Evolutionary conservation across 2,888 invertebrate genomes (phyloP), one percentile per base, ranked within the genome.

Genomic region (Lochmaea crataegi): DNA sequence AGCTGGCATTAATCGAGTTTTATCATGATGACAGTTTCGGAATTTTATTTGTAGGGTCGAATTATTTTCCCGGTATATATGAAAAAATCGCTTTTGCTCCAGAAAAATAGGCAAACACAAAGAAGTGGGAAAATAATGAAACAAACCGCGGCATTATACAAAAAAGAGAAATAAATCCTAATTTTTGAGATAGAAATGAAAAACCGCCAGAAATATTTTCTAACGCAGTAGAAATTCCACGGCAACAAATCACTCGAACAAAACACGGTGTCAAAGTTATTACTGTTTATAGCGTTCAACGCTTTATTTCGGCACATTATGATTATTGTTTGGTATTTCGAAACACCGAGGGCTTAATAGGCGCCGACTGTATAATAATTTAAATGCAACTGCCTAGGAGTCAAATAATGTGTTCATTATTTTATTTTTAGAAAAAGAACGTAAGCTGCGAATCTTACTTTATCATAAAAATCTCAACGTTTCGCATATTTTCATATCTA

Each of bases 201-300:
- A 81, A 82, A 83, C 79, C 76, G 79, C 81, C 72, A 72, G 77
- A 79, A 81, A 82, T 83, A 82, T 83, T 83, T 82, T 81, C 82
- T 77, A 45, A 45, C 11, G 45, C 45, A 14, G 12, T 45, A 45
- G 45, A 45, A 45, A 45, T 45, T 79, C 75, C 64, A 65, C 72
- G 26, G 42, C 73, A 74, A 76, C 75, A 75, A 78, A 78, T 75
- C 75, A 71, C 57, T 57, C 58, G 51, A 72, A 73, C 75, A 73
- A 72, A 75, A 75, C 78, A 51, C 68, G 38, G 61, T 70, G 75
- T 77, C 75, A 76, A 74, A 77, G 70, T 78, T 78, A 77, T 77
- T 71, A 71, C 74, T 66, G 73, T 75, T 68, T 69, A 76, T 76
- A 71, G 75, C 77, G 63, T 58, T 68, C 60, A 73, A 78, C 71